Conservation (phyloP, 2,888 invertebrate species). For the Chouioia cunea region DNA sequence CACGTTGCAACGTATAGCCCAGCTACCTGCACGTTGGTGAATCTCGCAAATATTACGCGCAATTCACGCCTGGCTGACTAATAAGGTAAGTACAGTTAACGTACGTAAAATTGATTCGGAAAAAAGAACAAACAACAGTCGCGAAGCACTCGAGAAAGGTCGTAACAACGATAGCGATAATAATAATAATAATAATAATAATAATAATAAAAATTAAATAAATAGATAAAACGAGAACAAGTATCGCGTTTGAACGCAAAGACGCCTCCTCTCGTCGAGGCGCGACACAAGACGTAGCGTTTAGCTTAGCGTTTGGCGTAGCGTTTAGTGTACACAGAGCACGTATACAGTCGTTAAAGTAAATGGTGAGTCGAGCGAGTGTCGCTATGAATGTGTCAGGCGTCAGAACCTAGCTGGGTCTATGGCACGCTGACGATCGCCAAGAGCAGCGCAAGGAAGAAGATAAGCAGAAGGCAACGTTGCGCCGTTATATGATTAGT, state of each 20-base stretch:
- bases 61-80: constrained; percentile 24
- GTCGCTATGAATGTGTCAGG: too few species aligned
- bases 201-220: constrained; percentile 22
- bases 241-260: constrained; percentile 33
- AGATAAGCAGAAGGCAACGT: constrained; percentile 60
- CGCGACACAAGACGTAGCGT: constrained; percentile 39
- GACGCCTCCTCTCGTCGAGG: constrained; percentile 4
- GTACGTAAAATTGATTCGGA: too few species aligned
- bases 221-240: constrained; percentile 19
- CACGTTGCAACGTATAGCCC: too few species aligned
- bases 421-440: constrained; percentile 61
- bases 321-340: constrained; percentile 19
- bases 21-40: too few species aligned
- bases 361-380: too few species aligned
- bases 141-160: too few species aligned
- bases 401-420: neutral
- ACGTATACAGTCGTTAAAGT: too few species aligned
- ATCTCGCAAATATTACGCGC: constrained; percentile 3
- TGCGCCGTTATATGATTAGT: constrained; percentile 63
- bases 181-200: constrained; percentile 34
- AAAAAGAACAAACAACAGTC: too few species aligned
- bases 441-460: constrained; percentile 63
- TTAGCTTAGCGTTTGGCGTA: constrained; percentile 27
- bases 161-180: too few species aligned
- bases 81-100: constrained; percentile 25